Percentiles rank a stretch among this genome's conserved stretches.
Evolutionary conservation across 1,140 invertebrate genomes (phyloP).

Genomic region (Eufriesea mexicana): DNA sequence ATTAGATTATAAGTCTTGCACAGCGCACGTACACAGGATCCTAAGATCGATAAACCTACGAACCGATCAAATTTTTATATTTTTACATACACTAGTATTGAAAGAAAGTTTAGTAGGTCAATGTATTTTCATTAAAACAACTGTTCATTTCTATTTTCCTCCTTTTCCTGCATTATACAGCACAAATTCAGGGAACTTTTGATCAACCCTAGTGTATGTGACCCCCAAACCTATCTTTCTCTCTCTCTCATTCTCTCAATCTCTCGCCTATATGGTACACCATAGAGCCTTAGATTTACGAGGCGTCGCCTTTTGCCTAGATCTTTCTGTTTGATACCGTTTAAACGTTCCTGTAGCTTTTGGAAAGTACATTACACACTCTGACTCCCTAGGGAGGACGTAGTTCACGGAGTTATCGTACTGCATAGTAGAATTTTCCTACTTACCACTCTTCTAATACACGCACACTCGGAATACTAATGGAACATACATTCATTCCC

Average conservation of each 20-base stretch:
- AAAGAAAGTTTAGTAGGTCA: not conserved
- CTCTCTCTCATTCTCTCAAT: not conserved
- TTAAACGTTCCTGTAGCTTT: constrained; percentile 44
- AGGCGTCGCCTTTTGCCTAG: constrained; percentile 50
- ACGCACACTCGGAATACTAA: constrained; percentile 14
- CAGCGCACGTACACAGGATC: constrained; percentile 51
- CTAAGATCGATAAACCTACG: not conserved
- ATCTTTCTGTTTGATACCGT: constrained; percentile 45
- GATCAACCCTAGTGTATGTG: not conserved
- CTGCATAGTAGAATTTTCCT: constrained; percentile 44
- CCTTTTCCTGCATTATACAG: no score
- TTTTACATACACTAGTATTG: not conserved
- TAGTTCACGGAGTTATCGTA: constrained; percentile 51
- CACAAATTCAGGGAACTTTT: not conserved
- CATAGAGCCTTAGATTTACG: constrained; percentile 49
- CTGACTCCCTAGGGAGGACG: constrained; percentile 41
- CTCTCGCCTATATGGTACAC: not conserved
- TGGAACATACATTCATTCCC: not conserved
- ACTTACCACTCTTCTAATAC: constrained; percentile 36
- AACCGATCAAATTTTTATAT: not conserved
- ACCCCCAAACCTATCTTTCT: not conserved
- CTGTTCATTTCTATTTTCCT: no score
- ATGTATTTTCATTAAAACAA: not conserved
- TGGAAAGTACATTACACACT: constrained; percentile 36
- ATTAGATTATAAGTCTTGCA: constrained; percentile 31